Percentiles rank a stretch among this genome's conserved stretches.
Conservation (phyloP, 2,113 vertebrate species). For the Aix galericulata region DNA sequence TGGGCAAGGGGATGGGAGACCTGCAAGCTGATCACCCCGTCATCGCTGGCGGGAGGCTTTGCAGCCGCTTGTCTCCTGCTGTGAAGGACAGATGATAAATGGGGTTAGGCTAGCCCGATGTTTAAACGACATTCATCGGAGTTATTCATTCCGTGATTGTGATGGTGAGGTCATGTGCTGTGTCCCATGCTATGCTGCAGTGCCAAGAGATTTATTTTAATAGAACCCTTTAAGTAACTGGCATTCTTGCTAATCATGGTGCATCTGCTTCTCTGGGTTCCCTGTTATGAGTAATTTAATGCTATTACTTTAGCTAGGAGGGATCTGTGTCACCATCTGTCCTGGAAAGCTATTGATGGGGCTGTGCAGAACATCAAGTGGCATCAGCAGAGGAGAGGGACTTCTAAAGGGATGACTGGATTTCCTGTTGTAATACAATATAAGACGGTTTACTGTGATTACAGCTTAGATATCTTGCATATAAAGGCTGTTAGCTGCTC, state of each 20-base stretch:
- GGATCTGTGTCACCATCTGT: conserved; percentile 76
- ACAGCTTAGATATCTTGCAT: not conserved
- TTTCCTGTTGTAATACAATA: conserved; percentile 49
- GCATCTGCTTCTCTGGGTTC: conserved; percentile 71
- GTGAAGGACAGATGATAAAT: conserved; percentile 35
- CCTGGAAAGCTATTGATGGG: conserved; percentile 62
- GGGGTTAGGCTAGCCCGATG: conserved; percentile 13
- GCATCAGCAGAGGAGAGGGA: conserved; percentile 30
- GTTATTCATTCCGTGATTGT: conserved; percentile 48
- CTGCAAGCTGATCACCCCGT: not conserved
- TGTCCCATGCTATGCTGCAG: conserved; percentile 45
- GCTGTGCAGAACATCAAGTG: conserved; percentile 41
- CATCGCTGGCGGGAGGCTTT: not conserved
- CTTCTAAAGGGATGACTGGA: conserved; percentile 33
- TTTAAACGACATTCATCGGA: conserved; percentile 44
- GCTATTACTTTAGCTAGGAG: conserved; percentile 72
- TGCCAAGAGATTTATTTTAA: conserved; percentile 72
- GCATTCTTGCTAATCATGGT: conserved; percentile 71
- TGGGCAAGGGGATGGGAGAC: not conserved
- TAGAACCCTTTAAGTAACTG: conserved; percentile 75
- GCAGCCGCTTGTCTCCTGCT: not conserved
- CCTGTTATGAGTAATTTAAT: conserved; percentile 73
- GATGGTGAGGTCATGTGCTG: conserved; percentile 43
- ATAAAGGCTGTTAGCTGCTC: not conserved
- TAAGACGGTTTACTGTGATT: conserved; percentile 19